These are phyloP conservation scores for Stratiolaelaps scimitus DNA, from an alignment of 1,140 invertebrate species.

Conservation along the genomic window DNA sequence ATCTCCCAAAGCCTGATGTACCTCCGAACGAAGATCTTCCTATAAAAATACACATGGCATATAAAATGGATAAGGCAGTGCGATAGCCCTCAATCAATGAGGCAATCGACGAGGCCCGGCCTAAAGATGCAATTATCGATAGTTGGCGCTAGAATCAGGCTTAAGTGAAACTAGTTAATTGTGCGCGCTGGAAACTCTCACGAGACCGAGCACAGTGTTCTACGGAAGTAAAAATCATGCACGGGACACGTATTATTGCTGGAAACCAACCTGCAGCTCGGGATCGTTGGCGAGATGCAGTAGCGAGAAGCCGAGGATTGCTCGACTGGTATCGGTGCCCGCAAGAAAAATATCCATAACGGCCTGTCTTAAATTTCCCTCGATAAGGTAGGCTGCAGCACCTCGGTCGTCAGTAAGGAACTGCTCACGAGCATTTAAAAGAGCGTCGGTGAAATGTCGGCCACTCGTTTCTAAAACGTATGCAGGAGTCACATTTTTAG, in stretches of 20 bases:
- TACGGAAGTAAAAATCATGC: too few species aligned
- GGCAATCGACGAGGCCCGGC: too few species aligned
- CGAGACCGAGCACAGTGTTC: too few species aligned
- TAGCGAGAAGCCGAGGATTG: background rate
- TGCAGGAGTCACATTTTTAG: too few species aligned
- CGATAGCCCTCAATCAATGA: too few species aligned
- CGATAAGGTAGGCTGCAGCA: background rate
- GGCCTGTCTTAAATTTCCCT: slow-evolving; percentile 4
- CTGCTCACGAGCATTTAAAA: slow-evolving; percentile 1
- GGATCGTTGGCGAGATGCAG: background rate
- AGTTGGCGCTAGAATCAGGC: too few species aligned
- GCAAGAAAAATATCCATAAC: background rate
- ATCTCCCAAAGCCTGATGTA: background rate
- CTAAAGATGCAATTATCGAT: too few species aligned
- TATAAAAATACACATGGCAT: too few species aligned
- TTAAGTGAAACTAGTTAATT: too few species aligned
- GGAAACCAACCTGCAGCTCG: background rate
- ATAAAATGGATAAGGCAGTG: too few species aligned
- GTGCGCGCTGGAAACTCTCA: too few species aligned
- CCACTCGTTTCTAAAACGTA: too few species aligned
- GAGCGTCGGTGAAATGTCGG: slow-evolving; percentile 9
- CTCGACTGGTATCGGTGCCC: background rate
- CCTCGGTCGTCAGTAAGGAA: slow-evolving; percentile 1
- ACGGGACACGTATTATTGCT: background rate
- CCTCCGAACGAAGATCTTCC: background rate